Base-by-base conservation (phyloP, 1,140 invertebrate species). In the Brachionus manjavacas region DNA sequence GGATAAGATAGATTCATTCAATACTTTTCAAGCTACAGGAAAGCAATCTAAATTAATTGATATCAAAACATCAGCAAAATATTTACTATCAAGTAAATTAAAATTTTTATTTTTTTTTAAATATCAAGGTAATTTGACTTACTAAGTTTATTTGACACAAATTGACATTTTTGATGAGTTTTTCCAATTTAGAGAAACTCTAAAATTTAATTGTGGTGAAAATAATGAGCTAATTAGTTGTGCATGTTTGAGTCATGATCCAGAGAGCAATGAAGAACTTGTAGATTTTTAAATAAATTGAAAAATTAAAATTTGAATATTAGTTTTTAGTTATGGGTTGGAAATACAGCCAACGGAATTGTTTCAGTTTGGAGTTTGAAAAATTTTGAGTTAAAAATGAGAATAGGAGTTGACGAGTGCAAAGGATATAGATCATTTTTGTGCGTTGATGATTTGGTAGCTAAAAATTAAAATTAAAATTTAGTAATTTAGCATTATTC, bases 391-490 rank as follows among this genome's bases (percentile, higher is more conserved):
- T 14, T 49, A 76, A 49, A 25, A 49, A 76, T 76, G 72, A 76
- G 72, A 76, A 28, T 76, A 25, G 41, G 72, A 49, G 72, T 76
- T 25, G 20, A 76, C 12, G 72, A 76, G 0, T 49, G 72, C 16
- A 49, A 49, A 16, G 72, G 72, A 9, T 76, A 76, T 76, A 76
- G 72, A 49, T 49, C 72, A 23, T 76, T 49, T 49, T 76, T 76
- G 14, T 11, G 43, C n/a, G 72, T 25, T n/a, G 41, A 52, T 49
- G 72, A 49, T 49, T 25, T 76, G 20, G 72, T 76, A 49, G 52
- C 4, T 16, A 16, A 41, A 23, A 41, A 20, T 20, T 39, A 14
- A 31, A 16, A 31, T 11, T 14, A 41, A 2, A 35, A 31, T 68
- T 68, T 68, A 4, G 0, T 31, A 2, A 70, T 31, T 39, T 11